Evolutionary conservation across 2,888 invertebrate genomes (phyloP).

Genomic region (Steinernema carpocapsae): DNA sequence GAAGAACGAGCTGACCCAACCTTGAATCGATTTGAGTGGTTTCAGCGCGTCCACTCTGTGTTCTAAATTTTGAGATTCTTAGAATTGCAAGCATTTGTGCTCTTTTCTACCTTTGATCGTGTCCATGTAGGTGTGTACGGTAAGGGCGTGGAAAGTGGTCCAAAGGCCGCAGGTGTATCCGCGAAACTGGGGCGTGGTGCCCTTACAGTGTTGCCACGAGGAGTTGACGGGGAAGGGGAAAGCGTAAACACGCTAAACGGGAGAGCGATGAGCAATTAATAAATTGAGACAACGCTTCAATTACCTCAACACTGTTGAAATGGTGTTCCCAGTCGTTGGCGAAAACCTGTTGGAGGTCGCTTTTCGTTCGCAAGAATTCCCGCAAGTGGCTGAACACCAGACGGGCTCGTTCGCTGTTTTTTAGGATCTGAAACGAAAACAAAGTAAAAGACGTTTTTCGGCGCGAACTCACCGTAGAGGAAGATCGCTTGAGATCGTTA

Average conservation of each 20-base stretch:
- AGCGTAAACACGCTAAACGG: slow-evolving; percentile 59
- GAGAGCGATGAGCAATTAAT: not conserved
- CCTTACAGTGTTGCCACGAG: slow-evolving; percentile 67
- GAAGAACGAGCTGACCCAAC: slow-evolving; percentile 88
- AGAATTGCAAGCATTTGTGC: not conserved
- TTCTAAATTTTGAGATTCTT: slow-evolving; percentile 43
- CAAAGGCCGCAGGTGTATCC: slow-evolving; percentile 84
- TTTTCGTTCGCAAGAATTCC: slow-evolving; percentile 56
- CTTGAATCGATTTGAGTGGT: slow-evolving; percentile 64
- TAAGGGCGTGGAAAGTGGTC: slow-evolving; percentile 91
- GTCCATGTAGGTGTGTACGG: slow-evolving; percentile 77
- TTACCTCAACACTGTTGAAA: slow-evolving; percentile 61
- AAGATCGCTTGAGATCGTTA: slow-evolving; percentile 29
- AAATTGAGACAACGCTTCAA: slow-evolving; percentile 7
- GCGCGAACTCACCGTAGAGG: slow-evolving; percentile 16
- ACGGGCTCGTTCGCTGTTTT: slow-evolving; percentile 63
- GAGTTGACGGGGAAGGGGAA: slow-evolving; percentile 66
- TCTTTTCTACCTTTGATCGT: slow-evolving; percentile 59
- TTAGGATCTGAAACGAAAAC: slow-evolving; percentile 53
- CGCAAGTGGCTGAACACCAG: slow-evolving; percentile 64
- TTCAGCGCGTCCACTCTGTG: slow-evolving; percentile 59
- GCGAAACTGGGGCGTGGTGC: slow-evolving; percentile 72
- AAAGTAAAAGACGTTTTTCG: not conserved
- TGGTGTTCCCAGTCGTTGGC: slow-evolving; percentile 59
- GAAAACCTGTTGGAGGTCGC: slow-evolving; percentile 48